Base-by-base conservation (phyloP, 64 coral and sea anemone genomes). In the Montipora cactus region DNA sequence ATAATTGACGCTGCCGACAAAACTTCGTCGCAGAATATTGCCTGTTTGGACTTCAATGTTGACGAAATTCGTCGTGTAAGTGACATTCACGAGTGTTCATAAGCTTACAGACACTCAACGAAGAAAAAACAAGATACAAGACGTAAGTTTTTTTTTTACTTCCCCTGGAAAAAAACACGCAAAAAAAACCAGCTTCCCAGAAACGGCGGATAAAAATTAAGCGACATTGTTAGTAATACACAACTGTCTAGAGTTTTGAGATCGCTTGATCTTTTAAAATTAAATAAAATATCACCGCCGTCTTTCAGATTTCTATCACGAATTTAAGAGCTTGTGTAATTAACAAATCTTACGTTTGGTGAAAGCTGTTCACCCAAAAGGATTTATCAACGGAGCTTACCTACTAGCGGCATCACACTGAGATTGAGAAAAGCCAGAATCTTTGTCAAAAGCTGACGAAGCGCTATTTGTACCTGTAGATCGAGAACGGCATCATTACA, bases 321-420 rank as follows among this genome's bases (percentile, higher is more conserved):
- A 14, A 14, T 64, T 64, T 64, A 14, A 15, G 1, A 49, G 47
- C 0, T 16, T 16, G 16, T 19, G 46, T 50, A 78, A 16, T 78
- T 15, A 49, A 48, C 37, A 78, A 78, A 49, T 7, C 12, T 78
- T 15, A 13, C 49, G 44, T 78, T 51, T 78, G 74, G 19, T 49
- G 47, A 78, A 52, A 78, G 76, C 44, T 78, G 5, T 13, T 78
- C 10, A 4, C 16, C 7, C 28, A 7, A 49, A 78, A 78, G 76
- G 45, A 78, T 78, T 50, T 78, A 78, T 49, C 19, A 11, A 49
- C 76, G 62, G 59, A 21, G 14, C 80, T 82, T 46, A 82, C 80
- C 58, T 62, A 64, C 23, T 16, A 44, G 25, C 64, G 2, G 14
- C 53, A 57, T 57, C 53, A 57, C 53, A 62, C 7, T 82, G 19